phyloP scores from a whole-genome alignment of 2,888 invertebrate genomes.

The Augochlorella aurata region DNA sequence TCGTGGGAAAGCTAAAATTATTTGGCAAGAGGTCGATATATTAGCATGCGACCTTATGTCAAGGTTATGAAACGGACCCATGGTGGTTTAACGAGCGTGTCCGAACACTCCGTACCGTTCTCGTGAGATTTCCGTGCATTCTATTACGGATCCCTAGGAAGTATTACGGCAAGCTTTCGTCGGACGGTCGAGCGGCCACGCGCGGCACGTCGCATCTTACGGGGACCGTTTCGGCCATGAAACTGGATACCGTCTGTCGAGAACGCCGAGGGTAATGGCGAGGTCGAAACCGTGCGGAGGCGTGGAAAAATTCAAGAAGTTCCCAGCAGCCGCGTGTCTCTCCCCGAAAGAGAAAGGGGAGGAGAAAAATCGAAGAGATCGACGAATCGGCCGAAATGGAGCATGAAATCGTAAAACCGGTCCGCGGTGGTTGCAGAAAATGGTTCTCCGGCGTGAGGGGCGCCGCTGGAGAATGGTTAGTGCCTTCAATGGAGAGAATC shows the following conservation, averaged over 20 bases:
- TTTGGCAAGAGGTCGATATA: too few relatives aligned
- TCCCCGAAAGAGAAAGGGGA: background rate
- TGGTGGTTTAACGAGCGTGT: too few relatives aligned
- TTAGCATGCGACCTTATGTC: too few relatives aligned
- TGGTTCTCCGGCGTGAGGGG: constrained; percentile 37
- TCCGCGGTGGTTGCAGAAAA: constrained; percentile 60
- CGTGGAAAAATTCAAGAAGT: constrained; percentile 40
- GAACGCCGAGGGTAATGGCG: constrained; percentile 12
- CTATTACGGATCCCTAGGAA: background rate
- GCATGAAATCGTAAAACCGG: constrained; percentile 77
- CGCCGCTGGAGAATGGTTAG: constrained; percentile 54
- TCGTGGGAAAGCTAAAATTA: too few relatives aligned
- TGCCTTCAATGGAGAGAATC: constrained; percentile 66
- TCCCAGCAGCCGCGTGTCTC: background rate
- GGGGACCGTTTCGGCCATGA: constrained; percentile 9
- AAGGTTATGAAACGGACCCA: too few relatives aligned
- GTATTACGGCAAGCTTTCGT: too few relatives aligned
- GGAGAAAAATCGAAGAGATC: constrained; percentile 68
- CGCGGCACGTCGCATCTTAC: constrained; percentile 19
- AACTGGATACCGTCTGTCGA: constrained; percentile 6
- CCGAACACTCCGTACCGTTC: too few relatives aligned
- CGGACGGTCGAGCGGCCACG: background rate
- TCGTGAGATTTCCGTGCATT: background rate
- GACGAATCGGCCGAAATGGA: constrained; percentile 73
- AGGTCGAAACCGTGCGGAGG: background rate